A percentile compares a stretch with the other conserved stretches of the same genome.
Evolutionary conservation across 2,113 vertebrate genomes (phyloP).

Genomic region (Falcunculus frontatus): DNA sequence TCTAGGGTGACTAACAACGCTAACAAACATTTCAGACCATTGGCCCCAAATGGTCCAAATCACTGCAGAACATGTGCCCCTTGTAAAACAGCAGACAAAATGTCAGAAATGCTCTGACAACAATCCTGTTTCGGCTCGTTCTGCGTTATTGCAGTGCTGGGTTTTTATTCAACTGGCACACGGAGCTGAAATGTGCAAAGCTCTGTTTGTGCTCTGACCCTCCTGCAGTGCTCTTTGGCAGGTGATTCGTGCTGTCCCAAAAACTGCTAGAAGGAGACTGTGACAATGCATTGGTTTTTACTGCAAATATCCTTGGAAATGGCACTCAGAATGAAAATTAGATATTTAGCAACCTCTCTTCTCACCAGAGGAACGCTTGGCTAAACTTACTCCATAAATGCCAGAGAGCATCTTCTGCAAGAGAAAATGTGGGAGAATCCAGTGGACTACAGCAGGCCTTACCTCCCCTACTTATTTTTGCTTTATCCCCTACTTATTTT

Average conservation of each 20-base stretch:
- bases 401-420: background rate
- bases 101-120: background rate
- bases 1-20: background rate
- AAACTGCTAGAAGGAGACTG: background rate
- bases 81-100: background rate
- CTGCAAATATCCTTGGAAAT: background rate
- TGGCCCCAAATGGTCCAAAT: background rate
- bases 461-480: background rate
- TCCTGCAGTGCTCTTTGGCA: background rate
- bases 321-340: background rate
- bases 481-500: background rate
- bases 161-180: background rate
- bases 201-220: background rate
- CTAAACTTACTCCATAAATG: background rate
- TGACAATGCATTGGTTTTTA: background rate
- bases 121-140: background rate
- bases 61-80: background rate
- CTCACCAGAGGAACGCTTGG: background rate
- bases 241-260: background rate
- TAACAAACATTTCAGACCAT: background rate
- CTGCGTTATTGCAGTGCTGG: background rate
- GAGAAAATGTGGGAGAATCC: background rate
- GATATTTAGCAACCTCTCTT: background rate
- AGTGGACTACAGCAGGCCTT: background rate
- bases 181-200: background rate